phyloP scores from a whole-genome alignment of 2,113 vertebrate genomes.

The Cephalopterus ornatus region DNA sequence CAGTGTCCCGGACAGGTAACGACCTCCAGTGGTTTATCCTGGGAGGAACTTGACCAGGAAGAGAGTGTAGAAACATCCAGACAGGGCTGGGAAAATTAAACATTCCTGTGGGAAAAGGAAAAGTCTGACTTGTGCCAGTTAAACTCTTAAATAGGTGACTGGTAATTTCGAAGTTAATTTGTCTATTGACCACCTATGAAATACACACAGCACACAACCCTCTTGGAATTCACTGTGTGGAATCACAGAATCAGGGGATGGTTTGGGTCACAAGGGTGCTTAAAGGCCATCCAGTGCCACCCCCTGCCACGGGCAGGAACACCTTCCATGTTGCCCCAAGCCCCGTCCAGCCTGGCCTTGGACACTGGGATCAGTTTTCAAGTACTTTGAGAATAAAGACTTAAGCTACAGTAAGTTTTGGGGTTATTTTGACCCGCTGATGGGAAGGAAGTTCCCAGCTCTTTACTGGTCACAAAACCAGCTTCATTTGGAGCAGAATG shows the following conservation, averaged over 20 bases:
- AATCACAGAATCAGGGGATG: neutral
- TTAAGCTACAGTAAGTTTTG: neutral
- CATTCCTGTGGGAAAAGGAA: neutral
- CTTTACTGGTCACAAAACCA: neutral
- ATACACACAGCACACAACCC: neutral
- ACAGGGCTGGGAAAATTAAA: neutral
- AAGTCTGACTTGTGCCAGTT: neutral
- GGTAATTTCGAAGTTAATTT: neutral
- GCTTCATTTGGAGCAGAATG: neutral
- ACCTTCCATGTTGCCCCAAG: neutral
- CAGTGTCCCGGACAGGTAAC: conserved; percentile 77
- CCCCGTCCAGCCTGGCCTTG: neutral
- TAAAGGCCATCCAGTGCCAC: accelerated
- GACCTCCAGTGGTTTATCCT: neutral
- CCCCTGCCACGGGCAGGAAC: neutral
- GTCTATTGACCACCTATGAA: neutral
- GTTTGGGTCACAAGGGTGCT: neutral
- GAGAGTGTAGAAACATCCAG: neutral
- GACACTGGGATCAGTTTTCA: neutral
- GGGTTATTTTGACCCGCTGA: accelerated
- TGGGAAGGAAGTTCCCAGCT: neutral
- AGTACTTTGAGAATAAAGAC: neutral
- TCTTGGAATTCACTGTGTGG: neutral
- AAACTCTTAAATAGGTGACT: neutral
- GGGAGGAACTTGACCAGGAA: neutral